Conservation (phyloP, 2,888 invertebrate species). For the Polia nebulosa region DNA sequence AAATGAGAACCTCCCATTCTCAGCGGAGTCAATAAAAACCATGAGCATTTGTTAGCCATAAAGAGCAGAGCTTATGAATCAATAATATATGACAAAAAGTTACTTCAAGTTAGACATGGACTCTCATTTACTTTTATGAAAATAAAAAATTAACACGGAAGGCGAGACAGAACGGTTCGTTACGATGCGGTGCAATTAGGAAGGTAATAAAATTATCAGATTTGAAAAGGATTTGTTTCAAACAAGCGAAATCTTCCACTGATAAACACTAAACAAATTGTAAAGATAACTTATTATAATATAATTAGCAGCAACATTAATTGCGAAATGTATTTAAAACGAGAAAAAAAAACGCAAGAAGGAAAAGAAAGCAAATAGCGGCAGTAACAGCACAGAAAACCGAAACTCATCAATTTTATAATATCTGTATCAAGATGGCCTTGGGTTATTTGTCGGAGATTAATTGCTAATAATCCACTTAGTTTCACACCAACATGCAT, state of each 20-base stretch:
- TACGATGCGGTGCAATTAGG: background rate
- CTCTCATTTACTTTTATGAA: background rate
- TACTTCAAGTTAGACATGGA: background rate
- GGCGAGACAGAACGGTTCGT: background rate
- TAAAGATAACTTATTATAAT: constrained; percentile 20
- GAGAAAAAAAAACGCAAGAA: background rate
- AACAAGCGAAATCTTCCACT: constrained; percentile 14
- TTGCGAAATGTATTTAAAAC: background rate
- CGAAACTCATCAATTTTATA: constrained; percentile 46
- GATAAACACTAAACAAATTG: constrained; percentile 28
- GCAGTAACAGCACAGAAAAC: constrained; percentile 21
- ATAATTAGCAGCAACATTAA: constrained; percentile 29
- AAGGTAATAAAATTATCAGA: background rate
- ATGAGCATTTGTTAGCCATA: constrained; percentile 36
- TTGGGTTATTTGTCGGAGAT: constrained; percentile 68
- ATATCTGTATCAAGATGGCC: constrained; percentile 64
- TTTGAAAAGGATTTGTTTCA: background rate
- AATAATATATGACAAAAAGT: constrained; percentile 41
- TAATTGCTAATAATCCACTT: constrained; percentile 74
- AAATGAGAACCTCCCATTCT: constrained; percentile 28
- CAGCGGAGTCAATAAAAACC: constrained; percentile 34
- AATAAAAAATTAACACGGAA: constrained; percentile 1
- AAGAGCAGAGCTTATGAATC: constrained; percentile 38
- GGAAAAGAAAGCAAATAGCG: constrained; percentile 21
- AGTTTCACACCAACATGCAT: constrained; percentile 64